Conservation (phyloP, 2,888 invertebrate genomes). For the Incurvaria masculella region DNA sequence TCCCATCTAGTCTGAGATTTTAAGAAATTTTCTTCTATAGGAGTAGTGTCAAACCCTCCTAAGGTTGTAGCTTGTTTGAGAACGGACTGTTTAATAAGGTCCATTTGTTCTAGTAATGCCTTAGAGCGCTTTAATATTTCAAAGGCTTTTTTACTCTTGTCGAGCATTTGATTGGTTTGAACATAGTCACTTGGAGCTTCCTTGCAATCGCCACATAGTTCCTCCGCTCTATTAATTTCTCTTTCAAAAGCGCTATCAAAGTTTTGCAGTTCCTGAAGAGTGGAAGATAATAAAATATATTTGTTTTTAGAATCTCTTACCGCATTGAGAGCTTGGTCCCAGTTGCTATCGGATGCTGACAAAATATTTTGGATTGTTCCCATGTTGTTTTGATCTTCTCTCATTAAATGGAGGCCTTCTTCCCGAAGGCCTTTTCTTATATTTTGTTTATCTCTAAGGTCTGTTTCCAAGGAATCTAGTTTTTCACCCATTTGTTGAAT, state of each 20-base stretch:
- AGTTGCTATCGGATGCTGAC: slow-evolving; percentile 73
- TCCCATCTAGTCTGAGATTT: slow-evolving; percentile 67
- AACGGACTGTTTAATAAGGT: slow-evolving; percentile 69
- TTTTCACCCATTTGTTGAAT: slow-evolving; percentile 49
- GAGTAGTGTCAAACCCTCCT: slow-evolving; percentile 61
- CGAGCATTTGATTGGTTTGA: slow-evolving; percentile 67
- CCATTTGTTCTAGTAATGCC: slow-evolving; percentile 72
- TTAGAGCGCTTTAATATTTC: slow-evolving; percentile 75
- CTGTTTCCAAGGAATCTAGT: slow-evolving; percentile 53
- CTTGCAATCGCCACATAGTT: slow-evolving; percentile 60
- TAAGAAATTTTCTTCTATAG: slow-evolving; percentile 59
- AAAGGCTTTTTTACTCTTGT: slow-evolving; percentile 72
- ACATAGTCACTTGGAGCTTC: slow-evolving; percentile 69
- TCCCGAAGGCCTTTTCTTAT: slow-evolving; percentile 71
- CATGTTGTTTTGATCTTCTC: slow-evolving; percentile 77
- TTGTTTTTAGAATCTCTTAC: slow-evolving; percentile 72
- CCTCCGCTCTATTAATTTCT: slow-evolving; percentile 67
- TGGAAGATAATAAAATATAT: slow-evolving; percentile 67
- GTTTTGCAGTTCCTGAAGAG: slow-evolving; percentile 73
- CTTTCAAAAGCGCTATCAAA: slow-evolving; percentile 66
- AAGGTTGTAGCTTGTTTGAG: slow-evolving; percentile 67
- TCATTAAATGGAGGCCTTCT: slow-evolving; percentile 75
- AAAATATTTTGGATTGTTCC: slow-evolving; percentile 77
- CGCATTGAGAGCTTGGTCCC: slow-evolving; percentile 74
- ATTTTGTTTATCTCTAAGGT: slow-evolving; percentile 56